Base-by-base conservation (phyloP, 2,797 vertebrate genomes). In the Sebastes taczanowskii region DNA sequence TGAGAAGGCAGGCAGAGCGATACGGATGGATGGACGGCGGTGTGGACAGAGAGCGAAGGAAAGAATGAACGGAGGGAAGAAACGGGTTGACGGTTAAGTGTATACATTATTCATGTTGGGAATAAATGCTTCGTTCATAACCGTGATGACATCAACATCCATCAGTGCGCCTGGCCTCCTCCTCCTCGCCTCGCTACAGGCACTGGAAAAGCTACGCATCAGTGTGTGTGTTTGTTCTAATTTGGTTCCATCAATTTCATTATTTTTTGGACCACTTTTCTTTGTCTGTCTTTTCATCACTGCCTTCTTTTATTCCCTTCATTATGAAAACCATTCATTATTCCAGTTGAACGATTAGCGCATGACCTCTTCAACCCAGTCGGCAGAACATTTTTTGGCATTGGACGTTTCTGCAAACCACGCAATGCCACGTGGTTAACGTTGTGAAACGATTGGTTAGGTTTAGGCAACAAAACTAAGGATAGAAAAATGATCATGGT, bases 71-170 rank as follows among this genome's bases (percentile, higher is more conserved):
- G 78, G 56, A 74, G 71, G 74, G 27, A 35, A 63, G 70, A 65
- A 81, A 80, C 6, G 20, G 61, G 82, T 71, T 71, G 85, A 88
- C 7, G 20, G 66, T 78, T 69, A 74, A 89, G 80, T 63, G 78
- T 77, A 52, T 87, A 65, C 86, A 91, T 92, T 85, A 90, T 91
- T 92, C 87, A 91, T 84, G 59, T 8, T 14, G 0, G 74, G 71
- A 71, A 79, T 82, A 89, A 91, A 91, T 88, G 89, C 77, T 81
- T 77, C 30, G 16, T 67, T 76, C n/a, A 53, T 88, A 78, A 83
- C 81, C 9, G 22, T 29, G 69, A 80, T 73, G 87, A 90, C 91
- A 88, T 87, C 86, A 81, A 53, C 84, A 91, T 91, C 86, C 85
- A 91, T 92, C 91, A 91, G 81, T 38, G 27, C 1, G 56, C 67